Base-by-base conservation (phyloP, 2,113 vertebrate genomes). In the Hippocampus barbouri region DNA sequence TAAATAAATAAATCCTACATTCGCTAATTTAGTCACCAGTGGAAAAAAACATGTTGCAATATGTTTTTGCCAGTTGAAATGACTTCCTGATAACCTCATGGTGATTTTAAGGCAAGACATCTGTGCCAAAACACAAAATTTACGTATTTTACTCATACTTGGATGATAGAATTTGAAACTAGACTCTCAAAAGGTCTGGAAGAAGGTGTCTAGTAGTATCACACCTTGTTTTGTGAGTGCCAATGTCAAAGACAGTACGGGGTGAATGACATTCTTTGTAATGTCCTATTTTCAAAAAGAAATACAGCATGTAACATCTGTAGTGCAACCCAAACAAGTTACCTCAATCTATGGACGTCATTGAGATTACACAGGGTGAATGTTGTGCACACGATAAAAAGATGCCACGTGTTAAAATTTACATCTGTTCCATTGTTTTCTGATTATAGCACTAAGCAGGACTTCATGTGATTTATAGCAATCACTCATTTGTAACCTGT, bases 401-500 rank as follows among this genome's bases (percentile, higher is more conserved):
- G 54, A 60, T 9, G 66, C 68, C 80, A 83, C 68, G 74, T 80
- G 77, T 74, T 79, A 68, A 65, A 71, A 70, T 67, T 66, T 70
- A 77, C 69, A 83, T 81, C 70, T 63, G 67, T 68, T 67, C 66
- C 71, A 72, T 72, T 71, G 72, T 79, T 81, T 85, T 86, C 66
- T 74, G 60, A 56, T 15, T 9, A 54, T 21, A 8, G 68, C 61
- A 60, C 54, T 30, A 79, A 83, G 77, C 75, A 81, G 81, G 68
- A 51, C 66, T 77, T 81, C 79, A 82, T 81, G 64, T 86, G 85
- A 79, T 76, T 65, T 73, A 78, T 70, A 72, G 72, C 81, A 76
- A 70, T 86, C 87, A 78, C 56, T 84, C 83, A 86, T 83, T 69
- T 83, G 71, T 83, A 70, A 79, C 51, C 54, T 54, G 41, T 81